These are phyloP conservation scores for Scomber japonicus DNA, from an alignment of 2,113 vertebrate genomes.

Conservation along the genomic window DNA sequence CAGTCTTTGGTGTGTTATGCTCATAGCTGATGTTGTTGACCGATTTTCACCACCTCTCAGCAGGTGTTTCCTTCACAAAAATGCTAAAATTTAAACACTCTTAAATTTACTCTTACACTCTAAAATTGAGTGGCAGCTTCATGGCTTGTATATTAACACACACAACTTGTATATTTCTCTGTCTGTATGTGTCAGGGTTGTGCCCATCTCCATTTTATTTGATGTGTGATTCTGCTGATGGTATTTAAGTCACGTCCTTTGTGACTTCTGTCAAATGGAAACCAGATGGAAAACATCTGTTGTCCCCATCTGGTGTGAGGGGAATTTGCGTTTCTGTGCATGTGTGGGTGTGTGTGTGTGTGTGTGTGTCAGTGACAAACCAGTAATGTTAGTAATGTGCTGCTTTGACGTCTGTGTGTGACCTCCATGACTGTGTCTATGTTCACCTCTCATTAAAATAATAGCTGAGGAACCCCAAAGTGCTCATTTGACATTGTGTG, in stretches of 20 bases:
- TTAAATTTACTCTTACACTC: no score
- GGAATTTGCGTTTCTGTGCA: conserved; percentile 26
- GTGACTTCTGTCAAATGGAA: conserved; percentile 68
- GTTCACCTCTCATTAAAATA: conserved; percentile 74
- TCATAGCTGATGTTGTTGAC: not conserved
- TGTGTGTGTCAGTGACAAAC: conserved; percentile 39
- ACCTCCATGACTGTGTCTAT: conserved; percentile 69
- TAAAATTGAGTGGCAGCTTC: not conserved
- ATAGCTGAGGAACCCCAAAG: conserved; percentile 57
- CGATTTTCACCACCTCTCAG: not conserved
- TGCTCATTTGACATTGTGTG: conserved; percentile 63
- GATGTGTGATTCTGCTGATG: conserved; percentile 65
- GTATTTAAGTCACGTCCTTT: conserved; percentile 63
- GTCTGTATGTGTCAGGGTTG: conserved; percentile 17
- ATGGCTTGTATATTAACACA: conserved; percentile 34
- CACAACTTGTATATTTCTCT: conserved; percentile 27
- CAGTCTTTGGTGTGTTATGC: not conserved
- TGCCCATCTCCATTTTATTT: conserved; percentile 52
- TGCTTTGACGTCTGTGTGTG: conserved; percentile 47
- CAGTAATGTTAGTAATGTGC: conserved; percentile 40
- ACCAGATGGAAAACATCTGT: conserved; percentile 80
- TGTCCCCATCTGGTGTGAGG: conserved; percentile 64
- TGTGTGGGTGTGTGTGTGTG: conserved; percentile 26
- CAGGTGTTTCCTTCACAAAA: conserved; percentile 14
- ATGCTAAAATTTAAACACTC: conserved; percentile 3